Conservation (phyloP, 1,140 invertebrate species). For the Lordiphosa collinella region DNA sequence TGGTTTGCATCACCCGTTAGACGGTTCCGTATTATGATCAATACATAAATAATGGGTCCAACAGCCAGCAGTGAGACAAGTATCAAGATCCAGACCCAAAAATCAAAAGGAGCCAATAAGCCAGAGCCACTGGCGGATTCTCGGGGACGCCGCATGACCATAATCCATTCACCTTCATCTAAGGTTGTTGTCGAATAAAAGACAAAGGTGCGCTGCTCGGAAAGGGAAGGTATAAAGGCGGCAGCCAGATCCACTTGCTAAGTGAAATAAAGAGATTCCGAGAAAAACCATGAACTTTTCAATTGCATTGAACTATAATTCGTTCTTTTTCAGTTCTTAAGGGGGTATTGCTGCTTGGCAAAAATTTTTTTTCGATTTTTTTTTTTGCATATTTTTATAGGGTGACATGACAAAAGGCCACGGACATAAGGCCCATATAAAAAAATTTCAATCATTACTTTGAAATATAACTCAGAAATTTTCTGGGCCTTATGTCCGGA, state of each 20-base stretch:
- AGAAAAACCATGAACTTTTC: not conserved
- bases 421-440: too few relatives aligned
- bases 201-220: conserved; percentile 81
- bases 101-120: conserved; percentile 88
- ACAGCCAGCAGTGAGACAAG: conserved; percentile 86
- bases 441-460: too few relatives aligned
- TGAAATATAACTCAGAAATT: too few relatives aligned
- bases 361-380: too few relatives aligned
- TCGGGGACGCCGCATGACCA: conserved; percentile 88
- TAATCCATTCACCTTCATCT: conserved; percentile 87
- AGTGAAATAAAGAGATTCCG: not conserved
- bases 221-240: conserved; percentile 87
- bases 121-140: conserved; percentile 91
- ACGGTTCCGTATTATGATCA: conserved; percentile 84
- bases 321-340: too few relatives aligned
- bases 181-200: conserved; percentile 84
- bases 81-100: conserved; percentile 88
- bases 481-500: too few relatives aligned
- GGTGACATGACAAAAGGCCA: too few relatives aligned
- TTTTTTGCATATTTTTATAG: too few relatives aligned
- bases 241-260: conserved; percentile 88
- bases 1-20: conserved; percentile 81
- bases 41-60: conserved; percentile 88
- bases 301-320: too few relatives aligned
- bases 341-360: too few relatives aligned